Evolutionary conservation across 2,888 invertebrate species (phyloP), one percentile per base, ranked within the genome.

Genomic region (Ormyrus rosae): DNA sequence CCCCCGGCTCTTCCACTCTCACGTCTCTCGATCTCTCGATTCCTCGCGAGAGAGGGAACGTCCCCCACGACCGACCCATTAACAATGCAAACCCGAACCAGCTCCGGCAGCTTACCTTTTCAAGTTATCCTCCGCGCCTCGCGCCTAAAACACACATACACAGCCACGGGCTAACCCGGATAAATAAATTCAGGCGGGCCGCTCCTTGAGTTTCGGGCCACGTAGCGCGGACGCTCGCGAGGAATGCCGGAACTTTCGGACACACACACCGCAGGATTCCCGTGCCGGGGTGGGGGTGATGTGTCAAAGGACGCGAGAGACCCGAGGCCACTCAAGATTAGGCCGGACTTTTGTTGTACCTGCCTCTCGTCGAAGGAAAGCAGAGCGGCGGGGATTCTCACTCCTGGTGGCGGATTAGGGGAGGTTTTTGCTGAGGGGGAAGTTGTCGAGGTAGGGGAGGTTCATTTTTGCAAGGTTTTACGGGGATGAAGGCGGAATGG

Each of bases 111-210:
- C 34, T 34, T 34, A 34, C 34, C 34, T 34, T 34, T 34, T 34
- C 34, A 34, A 34, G 4, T 34, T 34, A 34, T 34, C 34, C 34
- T 4, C 34, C 34, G 34, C 3, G 34, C 3, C 34, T 34, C 34
- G 34, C 34, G 34, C 34, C 34, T 4, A 34, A 34, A 34, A 34
- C 34, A 34, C 34, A 34, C 34, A 19, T 2, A 19, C 19, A 19
- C 19, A 34, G 34, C 8, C 56, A 9, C 50, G 4, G 34, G 1
- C 58, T 13, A 13, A 2, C 55, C 55, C 46, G 65, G 74, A 63
- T 65, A 65, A 77, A 77, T 71, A 77, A 77, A 77, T 77, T 77
- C 70, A 64, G 13, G 48, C 13, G 53, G 11, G 51, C n/a, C 77
- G 64, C 71, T 34, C 34, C 34, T 77, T 71, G 70, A 70, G 64